Percentiles rank a stretch among this genome's conserved stretches.
Evolutionary conservation across 2,888 invertebrate species (phyloP).

Genomic region (Drosophila demipolita): DNA sequence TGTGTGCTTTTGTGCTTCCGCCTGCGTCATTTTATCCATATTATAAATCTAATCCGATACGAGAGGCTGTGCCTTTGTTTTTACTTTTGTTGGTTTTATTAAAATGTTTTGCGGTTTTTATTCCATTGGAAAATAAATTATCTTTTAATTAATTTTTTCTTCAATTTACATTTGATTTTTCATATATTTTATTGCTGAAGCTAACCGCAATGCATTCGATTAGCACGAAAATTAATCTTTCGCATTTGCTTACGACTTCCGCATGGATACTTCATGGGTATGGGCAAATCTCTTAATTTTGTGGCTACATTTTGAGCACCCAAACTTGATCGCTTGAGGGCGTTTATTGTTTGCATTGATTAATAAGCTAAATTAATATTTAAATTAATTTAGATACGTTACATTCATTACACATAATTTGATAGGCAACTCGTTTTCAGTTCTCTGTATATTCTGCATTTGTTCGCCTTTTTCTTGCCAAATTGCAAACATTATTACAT

Average conservation of each 20-base stretch:
- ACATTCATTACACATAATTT: conserved; percentile 47
- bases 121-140: conserved; percentile 56
- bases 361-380: conserved; percentile 64
- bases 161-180: conserved; percentile 8
- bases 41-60: conserved; percentile 36
- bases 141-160: conserved; percentile 58
- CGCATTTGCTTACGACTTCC: conserved; percentile 53
- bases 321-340: conserved; percentile 49
- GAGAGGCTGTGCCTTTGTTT: conserved; percentile 28
- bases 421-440: conserved; percentile 38
- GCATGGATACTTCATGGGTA: conserved; percentile 21
- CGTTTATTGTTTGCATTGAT: conserved; percentile 48
- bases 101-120: conserved; percentile 48
- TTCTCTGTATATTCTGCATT: conserved; percentile 37
- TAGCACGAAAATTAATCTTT: conserved; percentile 67
- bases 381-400: conserved; percentile 41
- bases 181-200: conserved; percentile 34
- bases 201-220: conserved; percentile 57
- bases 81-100: conserved; percentile 26
- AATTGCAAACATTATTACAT: conserved; percentile 61
- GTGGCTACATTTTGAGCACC: conserved; percentile 48
- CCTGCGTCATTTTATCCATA: conserved; percentile 59
- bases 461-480: conserved; percentile 38
- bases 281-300: conserved; percentile 67
- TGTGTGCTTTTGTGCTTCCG: conserved; percentile 52